These are phyloP conservation scores for Tachina grossa DNA, from an alignment of 2,888 invertebrate species.

Conservation along the genomic window DNA sequence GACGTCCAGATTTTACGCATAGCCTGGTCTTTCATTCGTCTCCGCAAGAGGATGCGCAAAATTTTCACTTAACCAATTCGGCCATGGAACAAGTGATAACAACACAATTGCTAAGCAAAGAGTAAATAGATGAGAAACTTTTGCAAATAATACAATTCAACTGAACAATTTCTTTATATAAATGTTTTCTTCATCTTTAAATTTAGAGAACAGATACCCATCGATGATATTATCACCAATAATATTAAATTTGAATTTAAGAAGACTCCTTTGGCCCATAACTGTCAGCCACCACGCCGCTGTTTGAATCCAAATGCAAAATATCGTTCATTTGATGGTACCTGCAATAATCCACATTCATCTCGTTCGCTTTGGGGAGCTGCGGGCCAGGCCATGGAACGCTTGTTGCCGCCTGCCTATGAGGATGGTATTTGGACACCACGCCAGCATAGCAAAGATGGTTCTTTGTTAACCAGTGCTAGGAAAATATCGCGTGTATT, in stretches of 20 bases:
- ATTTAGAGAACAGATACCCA: conserved; percentile 77
- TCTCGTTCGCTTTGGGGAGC: conserved; percentile 86
- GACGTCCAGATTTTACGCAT: conserved; percentile 81
- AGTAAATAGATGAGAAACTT: conserved; percentile 75
- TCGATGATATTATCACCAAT: conserved; percentile 80
- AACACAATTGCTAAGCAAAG: conserved; percentile 83
- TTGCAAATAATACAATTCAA: background rate
- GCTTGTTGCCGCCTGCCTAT: conserved; percentile 87
- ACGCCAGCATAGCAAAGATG: conserved; percentile 79
- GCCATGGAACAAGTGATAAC: conserved; percentile 84
- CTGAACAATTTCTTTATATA: background rate
- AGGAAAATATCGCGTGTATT: conserved; percentile 87
- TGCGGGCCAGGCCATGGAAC: conserved; percentile 86
- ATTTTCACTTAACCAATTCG: conserved; percentile 82
- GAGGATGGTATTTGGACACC: conserved; percentile 85
- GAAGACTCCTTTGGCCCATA: conserved; percentile 77
- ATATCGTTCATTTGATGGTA: conserved; percentile 90
- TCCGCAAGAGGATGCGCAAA: conserved; percentile 81
- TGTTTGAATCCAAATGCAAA: conserved; percentile 83
- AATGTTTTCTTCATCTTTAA: background rate
- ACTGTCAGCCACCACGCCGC: conserved; percentile 80
- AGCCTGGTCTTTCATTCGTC: conserved; percentile 80
- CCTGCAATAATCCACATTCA: conserved; percentile 89
- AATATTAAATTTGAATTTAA: conserved; percentile 80
- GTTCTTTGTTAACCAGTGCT: conserved; percentile 86